Conservation (phyloP, 2,888 invertebrate species). For the Nephrotoma guestfalica region DNA sequence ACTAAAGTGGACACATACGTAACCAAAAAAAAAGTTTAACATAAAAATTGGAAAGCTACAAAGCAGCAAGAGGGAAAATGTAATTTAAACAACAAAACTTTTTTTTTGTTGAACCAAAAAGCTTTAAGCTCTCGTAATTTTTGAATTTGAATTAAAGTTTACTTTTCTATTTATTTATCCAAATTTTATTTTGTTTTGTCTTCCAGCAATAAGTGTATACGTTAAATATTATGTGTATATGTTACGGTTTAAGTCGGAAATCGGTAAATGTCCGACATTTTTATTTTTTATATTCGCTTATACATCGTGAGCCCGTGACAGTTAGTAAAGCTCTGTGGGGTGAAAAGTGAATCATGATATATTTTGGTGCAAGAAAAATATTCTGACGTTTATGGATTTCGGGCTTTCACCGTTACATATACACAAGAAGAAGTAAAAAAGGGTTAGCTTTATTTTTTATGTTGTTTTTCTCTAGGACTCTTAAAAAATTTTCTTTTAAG, state of each 20-base stretch:
- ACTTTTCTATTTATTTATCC: background rate
- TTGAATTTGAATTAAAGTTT: background rate
- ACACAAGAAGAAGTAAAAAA: background rate
- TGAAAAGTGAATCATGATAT: no score
- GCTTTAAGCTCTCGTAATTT: background rate
- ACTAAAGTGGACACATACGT: background rate
- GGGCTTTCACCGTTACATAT: background rate
- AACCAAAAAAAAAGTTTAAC: background rate
- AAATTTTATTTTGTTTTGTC: background rate
- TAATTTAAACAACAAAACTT: background rate
- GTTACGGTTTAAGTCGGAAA: background rate
- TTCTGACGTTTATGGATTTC: no score
- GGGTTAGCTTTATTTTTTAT: background rate
- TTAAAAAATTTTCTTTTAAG: background rate
- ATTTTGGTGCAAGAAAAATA: no score
- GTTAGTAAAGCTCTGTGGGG: no score
- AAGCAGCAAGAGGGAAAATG: background rate
- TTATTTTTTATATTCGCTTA: no score
- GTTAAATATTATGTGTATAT: no score
- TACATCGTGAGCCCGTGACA: no score
- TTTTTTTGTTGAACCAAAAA: background rate
- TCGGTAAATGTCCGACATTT: no score
- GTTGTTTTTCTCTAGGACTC: background rate
- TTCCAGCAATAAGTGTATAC: background rate
- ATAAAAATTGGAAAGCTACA: background rate